Evolutionary conservation across 2,113 vertebrate genomes (phyloP).

Genomic region (Physeter macrocephalus): DNA sequence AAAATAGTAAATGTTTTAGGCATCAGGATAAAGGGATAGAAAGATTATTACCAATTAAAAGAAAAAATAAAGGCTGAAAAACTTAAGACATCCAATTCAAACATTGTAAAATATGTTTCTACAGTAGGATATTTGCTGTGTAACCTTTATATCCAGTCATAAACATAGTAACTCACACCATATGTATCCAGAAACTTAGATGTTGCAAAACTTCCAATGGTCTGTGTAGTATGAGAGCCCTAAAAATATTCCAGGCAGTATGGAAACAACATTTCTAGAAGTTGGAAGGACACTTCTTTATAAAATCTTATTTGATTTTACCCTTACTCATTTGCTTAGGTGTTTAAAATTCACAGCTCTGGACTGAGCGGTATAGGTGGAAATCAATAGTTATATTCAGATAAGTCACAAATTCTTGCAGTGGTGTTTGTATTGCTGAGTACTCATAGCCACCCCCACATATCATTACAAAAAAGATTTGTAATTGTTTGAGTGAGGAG

Average conservation of each 20-base stretch:
- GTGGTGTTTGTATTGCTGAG: neutral
- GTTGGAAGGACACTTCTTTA: neutral
- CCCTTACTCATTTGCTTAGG: neutral
- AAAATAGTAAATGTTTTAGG: neutral
- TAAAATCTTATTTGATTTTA: conserved; percentile 5
- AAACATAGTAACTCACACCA: neutral
- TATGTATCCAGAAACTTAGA: neutral
- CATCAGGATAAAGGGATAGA: neutral
- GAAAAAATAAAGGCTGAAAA: neutral
- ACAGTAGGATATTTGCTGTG: neutral
- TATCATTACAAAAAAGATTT: neutral
- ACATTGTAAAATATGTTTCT: neutral
- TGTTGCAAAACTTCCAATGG: neutral
- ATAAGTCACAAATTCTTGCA: neutral
- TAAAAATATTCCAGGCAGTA: neutral
- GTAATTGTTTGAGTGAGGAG: neutral
- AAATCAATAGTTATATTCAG: neutral
- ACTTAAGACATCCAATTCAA: neutral
- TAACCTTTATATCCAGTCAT: neutral
- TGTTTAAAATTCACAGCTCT: neutral
- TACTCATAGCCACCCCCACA: neutral
- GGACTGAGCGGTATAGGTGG: neutral
- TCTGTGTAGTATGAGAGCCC: neutral
- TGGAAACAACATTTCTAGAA: neutral
- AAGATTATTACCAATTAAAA: neutral